Evolutionary conservation across 2,888 invertebrate species (phyloP).

Genomic region (Sisyra terminalis): DNA sequence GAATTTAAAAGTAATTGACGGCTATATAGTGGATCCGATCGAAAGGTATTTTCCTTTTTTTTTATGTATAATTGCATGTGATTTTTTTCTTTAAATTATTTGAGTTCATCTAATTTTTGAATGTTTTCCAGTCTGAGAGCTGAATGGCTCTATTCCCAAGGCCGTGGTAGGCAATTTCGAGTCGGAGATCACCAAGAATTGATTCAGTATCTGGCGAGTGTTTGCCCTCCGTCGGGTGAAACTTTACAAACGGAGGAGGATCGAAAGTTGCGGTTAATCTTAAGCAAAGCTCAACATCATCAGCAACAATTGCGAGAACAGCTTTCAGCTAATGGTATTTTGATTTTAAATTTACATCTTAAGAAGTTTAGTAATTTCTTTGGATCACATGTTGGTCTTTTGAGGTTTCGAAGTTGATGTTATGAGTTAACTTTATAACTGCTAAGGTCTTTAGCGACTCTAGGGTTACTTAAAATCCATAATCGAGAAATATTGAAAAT

Average conservation of each 20-base stretch:
- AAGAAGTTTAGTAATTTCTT: too few species aligned
- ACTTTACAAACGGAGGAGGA: constrained; percentile 72
- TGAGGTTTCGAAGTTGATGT: too few species aligned
- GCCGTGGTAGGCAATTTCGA: constrained; percentile 75
- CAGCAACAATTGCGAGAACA: constrained; percentile 69
- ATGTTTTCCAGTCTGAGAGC: constrained; percentile 58
- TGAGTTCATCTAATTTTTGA: too few species aligned
- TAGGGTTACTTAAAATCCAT: too few species aligned
- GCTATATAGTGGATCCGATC: constrained; percentile 74
- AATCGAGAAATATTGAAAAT: too few species aligned
- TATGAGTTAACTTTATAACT: too few species aligned
- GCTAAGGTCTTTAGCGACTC: too few species aligned
- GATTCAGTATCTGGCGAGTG: constrained; percentile 65
- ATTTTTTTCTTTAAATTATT: neutral
- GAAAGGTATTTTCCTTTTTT: constrained; percentile 49
- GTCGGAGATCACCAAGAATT: constrained; percentile 70
- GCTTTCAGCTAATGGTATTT: constrained; percentile 32
- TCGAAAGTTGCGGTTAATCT: constrained; percentile 65
- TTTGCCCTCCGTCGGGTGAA: constrained; percentile 72
- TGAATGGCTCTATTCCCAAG: constrained; percentile 92
- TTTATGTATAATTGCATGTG: neutral
- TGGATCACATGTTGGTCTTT: too few species aligned
- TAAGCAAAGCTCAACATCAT: constrained; percentile 83
- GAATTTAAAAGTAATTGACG: constrained; percentile 74
- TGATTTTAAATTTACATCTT: too few species aligned